phyloP scores from a whole-genome alignment of 2,888 invertebrate species.

The Rhagonycha fulva region DNA sequence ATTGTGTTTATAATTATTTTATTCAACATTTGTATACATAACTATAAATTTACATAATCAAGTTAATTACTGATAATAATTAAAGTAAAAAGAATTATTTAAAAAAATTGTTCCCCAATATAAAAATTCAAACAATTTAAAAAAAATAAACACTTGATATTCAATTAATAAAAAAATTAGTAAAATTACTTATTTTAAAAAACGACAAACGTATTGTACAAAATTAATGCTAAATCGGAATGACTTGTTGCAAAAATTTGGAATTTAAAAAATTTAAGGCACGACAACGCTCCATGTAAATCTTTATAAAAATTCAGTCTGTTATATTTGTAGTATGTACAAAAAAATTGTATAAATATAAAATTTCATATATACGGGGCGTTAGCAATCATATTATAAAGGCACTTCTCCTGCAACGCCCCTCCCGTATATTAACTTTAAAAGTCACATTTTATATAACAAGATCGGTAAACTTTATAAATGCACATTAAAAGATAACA shows the following conservation, averaged over 20 bases:
- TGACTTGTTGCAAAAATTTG: neutral
- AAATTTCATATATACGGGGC: neutral
- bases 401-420: neutral
- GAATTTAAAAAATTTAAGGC: neutral
- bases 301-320: neutral
- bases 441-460: neutral
- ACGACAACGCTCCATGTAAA: neutral
- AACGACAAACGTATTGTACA: neutral
- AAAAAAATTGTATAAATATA: neutral
- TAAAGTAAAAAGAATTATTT: neutral
- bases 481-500: neutral
- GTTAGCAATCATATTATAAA: neutral
- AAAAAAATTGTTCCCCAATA: slow-evolving; percentile 1
- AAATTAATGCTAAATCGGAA: neutral
- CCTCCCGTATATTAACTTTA: neutral
- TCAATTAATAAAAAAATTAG: neutral
- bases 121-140: neutral
- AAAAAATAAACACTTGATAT: neutral
- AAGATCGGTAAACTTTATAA: neutral
- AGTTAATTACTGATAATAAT: slow-evolving; percentile 30
- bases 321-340: neutral
- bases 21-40: slow-evolving; percentile 41
- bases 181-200: neutral
- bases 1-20: slow-evolving; percentile 30
- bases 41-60: slow-evolving; percentile 42